These are phyloP conservation scores for Trachelipus rathkii DNA, from an alignment of 1,140 invertebrate genomes.

Conservation along the genomic window DNA sequence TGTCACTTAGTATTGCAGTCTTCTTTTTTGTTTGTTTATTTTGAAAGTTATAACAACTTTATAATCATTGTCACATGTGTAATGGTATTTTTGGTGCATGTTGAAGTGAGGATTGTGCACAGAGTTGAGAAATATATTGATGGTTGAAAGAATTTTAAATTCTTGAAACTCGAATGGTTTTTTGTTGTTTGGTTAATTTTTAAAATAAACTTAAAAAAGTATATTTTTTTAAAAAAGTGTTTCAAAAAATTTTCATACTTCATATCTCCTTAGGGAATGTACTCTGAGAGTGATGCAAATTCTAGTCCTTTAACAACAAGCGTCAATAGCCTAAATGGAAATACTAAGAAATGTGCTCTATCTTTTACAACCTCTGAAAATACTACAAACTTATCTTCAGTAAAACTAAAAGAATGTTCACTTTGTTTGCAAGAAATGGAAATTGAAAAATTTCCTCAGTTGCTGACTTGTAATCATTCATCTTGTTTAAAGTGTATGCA, in stretches of 20 bases:
- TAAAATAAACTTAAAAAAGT: too few species aligned
- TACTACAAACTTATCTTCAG: neutral
- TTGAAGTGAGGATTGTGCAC: too few species aligned
- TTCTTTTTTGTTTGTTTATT: too few species aligned
- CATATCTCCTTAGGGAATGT: neutral
- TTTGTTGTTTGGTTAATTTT: neutral
- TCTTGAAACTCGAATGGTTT: neutral
- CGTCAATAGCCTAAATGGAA: constrained; percentile 20
- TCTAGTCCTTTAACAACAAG: constrained; percentile 1
- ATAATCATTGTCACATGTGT: too few species aligned
- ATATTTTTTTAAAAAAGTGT: neutral
- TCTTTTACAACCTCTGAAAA: neutral
- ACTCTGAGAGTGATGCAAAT: neutral
- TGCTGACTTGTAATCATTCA: constrained; percentile 68
- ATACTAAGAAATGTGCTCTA: neutral
- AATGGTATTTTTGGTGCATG: too few species aligned
- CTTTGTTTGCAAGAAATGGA: constrained; percentile 66
- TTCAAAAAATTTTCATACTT: neutral
- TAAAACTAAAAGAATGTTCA: constrained; percentile 60
- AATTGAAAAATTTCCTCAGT: constrained; percentile 63
- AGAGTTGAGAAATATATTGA: too few species aligned
- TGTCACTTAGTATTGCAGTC: too few species aligned
- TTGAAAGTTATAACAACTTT: too few species aligned
- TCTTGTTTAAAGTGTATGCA: constrained; percentile 73
- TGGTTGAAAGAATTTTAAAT: neutral